Evolutionary conservation across 2,113 vertebrate genomes (phyloP), one percentile per base, ranked within the genome.

Genomic region (Thryonomys swinderianus): DNA sequence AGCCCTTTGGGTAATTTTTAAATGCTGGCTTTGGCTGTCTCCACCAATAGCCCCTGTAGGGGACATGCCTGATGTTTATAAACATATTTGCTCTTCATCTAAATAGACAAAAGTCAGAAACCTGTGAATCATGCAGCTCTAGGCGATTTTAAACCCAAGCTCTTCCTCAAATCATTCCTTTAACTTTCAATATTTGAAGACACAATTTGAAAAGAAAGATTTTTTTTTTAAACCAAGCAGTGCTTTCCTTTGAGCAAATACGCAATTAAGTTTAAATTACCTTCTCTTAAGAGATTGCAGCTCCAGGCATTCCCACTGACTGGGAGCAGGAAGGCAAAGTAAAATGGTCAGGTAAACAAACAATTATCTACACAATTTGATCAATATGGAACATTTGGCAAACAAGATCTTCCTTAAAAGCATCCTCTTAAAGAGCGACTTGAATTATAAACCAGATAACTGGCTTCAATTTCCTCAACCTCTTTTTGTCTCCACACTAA

Each of bases 41-140:
- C 74, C 88, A 93, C 88, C 93, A 92, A 88, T 90, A 95, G 94
- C 51, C 55, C 81, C 88, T 90, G 62, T 78, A 90, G 88, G 82
- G 84, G 61, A 66, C 5, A 59, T 51, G 88, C 93, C 94, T 97
- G 96, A 96, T 95, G 95, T 96, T 97, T 97, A 96, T 92, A 97
- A 96, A 96, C 0, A 3, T 95, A 85, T 97, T 97, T 96, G 88
- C 78, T 91, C 42, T 95, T 94, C n/a, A 69, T 67, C 85, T 94
- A 91, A 91, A 88, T 40, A 94, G 90, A 82, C 73, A 55, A 85
- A 55, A 95, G 42, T 82, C 11, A 3, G 66, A 91, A 95, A 93
- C 66, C 78, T 95, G 73, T 96, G 91, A 96, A 79, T 96, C 93
- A 95, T 92, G 82, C 66, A 16, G 90, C 97, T 91, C 37, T 74